phyloP scores from a whole-genome alignment of 2,888 invertebrate genomes.

The Troglohyphantes excavatus region DNA sequence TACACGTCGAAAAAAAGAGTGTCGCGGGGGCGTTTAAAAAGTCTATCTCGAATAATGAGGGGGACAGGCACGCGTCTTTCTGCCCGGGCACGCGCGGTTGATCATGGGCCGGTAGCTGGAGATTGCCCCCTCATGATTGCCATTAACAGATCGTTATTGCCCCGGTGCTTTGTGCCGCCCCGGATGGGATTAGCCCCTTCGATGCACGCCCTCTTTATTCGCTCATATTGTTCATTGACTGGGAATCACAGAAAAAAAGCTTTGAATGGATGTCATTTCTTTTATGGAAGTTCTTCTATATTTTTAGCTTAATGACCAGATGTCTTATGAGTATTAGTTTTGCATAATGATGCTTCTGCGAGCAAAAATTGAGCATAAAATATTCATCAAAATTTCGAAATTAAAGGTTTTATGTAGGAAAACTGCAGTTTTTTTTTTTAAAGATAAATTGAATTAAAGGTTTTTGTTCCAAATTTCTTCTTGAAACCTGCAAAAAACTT shows the following conservation, averaged over 20 bases:
- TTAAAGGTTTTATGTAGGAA: too few species aligned
- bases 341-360: too few species aligned
- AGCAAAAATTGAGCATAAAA: too few species aligned
- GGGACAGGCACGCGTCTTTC: slow-evolving; percentile 41
- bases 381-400: too few species aligned
- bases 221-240: background rate
- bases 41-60: slow-evolving; percentile 37
- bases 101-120: slow-evolving; percentile 54
- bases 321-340: too few species aligned
- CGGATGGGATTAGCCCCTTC: background rate
- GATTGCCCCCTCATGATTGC: slow-evolving; percentile 27
- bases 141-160: slow-evolving; percentile 56
- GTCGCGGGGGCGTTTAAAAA: slow-evolving; percentile 38
- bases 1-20: slow-evolving; percentile 45
- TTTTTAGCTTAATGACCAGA: too few species aligned
- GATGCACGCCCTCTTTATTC: background rate
- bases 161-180: slow-evolving; percentile 3
- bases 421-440: too few species aligned
- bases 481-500: too few species aligned
- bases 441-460: too few species aligned
- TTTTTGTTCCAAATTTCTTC: too few species aligned
- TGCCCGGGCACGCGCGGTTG: slow-evolving; percentile 52
- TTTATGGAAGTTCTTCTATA: too few species aligned
- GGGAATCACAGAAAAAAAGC: background rate
- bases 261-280: too few species aligned